A percentile compares a stretch with the other conserved stretches of the same genome.
These are phyloP conservation scores for Ranitomeya variabilis DNA, from an alignment of 2,113 vertebrate genomes.

Conservation along the genomic window DNA sequence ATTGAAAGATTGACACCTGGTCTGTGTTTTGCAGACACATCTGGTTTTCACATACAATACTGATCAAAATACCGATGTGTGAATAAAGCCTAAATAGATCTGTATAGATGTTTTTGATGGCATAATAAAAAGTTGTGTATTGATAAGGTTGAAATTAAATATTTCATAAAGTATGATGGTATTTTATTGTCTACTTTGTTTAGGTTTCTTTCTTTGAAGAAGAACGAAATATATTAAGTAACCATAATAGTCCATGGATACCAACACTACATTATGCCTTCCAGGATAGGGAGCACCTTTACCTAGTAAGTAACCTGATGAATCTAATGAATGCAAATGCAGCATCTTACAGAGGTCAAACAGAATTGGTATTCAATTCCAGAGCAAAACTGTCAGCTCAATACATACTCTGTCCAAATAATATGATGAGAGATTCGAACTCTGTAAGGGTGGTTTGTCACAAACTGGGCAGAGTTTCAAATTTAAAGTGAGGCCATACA, in stretches of 20 bases:
- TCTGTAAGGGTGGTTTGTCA: too few relatives aligned
- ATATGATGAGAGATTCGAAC: too few relatives aligned
- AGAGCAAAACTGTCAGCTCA: too few relatives aligned
- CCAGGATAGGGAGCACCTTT: constrained; percentile 90
- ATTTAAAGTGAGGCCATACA: too few relatives aligned
- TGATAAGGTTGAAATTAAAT: background rate
- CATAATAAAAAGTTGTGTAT: background rate
- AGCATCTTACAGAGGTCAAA: too few relatives aligned
- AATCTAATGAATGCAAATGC: background rate
- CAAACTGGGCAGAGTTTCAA: too few relatives aligned
- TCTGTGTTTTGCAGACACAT: too few relatives aligned
- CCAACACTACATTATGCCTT: constrained; percentile 90
- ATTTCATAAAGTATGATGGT: too few relatives aligned
- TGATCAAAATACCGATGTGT: too few relatives aligned
- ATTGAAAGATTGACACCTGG: too few relatives aligned
- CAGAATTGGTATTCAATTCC: background rate
- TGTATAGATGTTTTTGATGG: background rate
- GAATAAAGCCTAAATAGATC: background rate
- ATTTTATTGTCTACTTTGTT: constrained; percentile 6
- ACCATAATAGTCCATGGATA: constrained; percentile 87
- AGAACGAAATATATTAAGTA: constrained; percentile 84
- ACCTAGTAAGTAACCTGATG: constrained; percentile 79
- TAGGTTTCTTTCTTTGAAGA: constrained; percentile 92
- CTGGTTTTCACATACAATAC: too few relatives aligned
- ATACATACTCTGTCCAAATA: too few relatives aligned